These are phyloP conservation scores for Misgurnus anguillicaudatus DNA, from an alignment of 2,113 vertebrate genomes.

Conservation along the genomic window DNA sequence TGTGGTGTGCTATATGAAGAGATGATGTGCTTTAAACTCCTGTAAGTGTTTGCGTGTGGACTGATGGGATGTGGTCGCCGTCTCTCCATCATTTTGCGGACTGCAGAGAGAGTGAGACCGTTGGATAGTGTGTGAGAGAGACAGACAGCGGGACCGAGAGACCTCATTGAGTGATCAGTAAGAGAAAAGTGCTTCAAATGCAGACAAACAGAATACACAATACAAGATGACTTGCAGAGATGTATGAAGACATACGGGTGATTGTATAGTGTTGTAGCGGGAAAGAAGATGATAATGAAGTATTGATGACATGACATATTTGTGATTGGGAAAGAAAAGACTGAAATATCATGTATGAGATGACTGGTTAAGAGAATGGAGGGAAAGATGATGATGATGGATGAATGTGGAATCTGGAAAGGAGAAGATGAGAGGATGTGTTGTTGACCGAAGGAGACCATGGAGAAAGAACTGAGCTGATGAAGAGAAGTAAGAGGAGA, in stretches of 20 bases:
- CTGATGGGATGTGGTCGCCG: conserved; percentile 6
- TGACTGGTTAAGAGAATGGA: background rate
- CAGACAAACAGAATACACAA: background rate
- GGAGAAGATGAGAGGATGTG: background rate
- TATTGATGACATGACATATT: no score
- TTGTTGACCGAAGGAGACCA: background rate
- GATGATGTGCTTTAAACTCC: conserved; percentile 14
- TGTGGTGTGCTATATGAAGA: conserved; percentile 15
- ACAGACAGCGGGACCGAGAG: background rate
- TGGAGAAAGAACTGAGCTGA: conserved; percentile 9
- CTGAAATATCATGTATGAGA: background rate
- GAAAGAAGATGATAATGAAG: no score
- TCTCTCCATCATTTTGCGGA: conserved; percentile 27
- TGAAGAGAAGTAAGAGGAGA: background rate
- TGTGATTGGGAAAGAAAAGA: background rate
- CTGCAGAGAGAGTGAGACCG: conserved; percentile 26
- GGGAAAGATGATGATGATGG: background rate
- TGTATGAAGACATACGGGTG: background rate
- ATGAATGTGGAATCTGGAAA: background rate
- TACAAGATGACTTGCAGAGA: background rate
- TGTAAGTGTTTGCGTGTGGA: conserved; percentile 4
- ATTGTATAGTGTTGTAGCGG: no score
- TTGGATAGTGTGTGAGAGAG: background rate
- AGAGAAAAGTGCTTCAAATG: conserved; percentile 3
- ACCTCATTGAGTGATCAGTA: background rate